Evolutionary conservation across 2,888 invertebrate species (phyloP), one percentile per base, ranked within the genome.

Genomic region (Heliconius charithonia): DNA sequence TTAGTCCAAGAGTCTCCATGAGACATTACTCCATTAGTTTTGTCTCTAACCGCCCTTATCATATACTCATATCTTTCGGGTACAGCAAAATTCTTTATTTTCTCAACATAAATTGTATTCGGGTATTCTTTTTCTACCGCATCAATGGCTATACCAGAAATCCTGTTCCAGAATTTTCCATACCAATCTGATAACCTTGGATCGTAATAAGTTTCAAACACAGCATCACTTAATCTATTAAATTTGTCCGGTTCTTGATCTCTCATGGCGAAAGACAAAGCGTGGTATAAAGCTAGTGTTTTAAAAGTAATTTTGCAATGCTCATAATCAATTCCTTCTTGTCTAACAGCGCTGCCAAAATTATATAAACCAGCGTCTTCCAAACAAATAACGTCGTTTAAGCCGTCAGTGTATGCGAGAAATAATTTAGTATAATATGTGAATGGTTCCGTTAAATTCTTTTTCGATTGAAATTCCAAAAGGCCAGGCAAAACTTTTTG

Each of bases 1-100:
- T 97, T 97, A 0, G 96, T 95, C 97, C 97, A 97, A 63, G 96
- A 96, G 86, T 97, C 97, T 0, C 97, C 97, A 79, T 97, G 97
- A 0, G 95, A 96, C 45, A 97, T 95, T 0, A 96, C 96, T 0
- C 96, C 94, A n/a, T 95, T 90, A 32, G 91, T 90, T 27, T 86
- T 85, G 1, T 90, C 89, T 1, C 87, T 83, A 0, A 92, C 93
- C 0, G 95, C 93, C 19, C 90, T 88, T 1, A 93, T 88, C 89
- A 95, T 89, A 72, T 94, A 95, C 76, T 94, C 91, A 69, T 95
- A 95, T 0, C 95, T 87, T 45, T 95, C 95, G 0, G 95, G 95
- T 0, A 94, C 90, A 7, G 95, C 89, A 78, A 96, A 96, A 56
- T 95, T 88, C 73, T 93, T 95, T 0, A 96, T 90, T 84, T 96